Base-by-base conservation (phyloP, 2,797 vertebrate species). In the Ctenopoma kingsleyae region DNA sequence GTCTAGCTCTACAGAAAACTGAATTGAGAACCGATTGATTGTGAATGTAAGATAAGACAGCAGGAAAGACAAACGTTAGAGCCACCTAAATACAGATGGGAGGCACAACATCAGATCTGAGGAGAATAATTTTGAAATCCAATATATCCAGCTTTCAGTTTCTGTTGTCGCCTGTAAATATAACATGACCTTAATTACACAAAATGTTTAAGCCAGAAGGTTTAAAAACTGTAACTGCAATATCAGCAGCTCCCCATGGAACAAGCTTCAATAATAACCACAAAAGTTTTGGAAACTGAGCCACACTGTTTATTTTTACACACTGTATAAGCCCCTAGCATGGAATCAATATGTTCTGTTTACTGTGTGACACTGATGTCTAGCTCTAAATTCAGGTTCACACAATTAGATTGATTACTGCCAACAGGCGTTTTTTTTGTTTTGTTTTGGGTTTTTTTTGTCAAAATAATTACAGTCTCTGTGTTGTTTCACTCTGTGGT, bases 321-420 rank as follows among this genome's bases (percentile, higher is more conserved):
- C 60, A 27, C n/a, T 36, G 47, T 41, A 43, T 17, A 17, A 1
- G 49, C 70, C 66, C 51, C 25, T 35, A 35, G 76, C 59, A 32
- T 64, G 38, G 40, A 71, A 79, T 82, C 76, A 68, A 71, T 82
- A 73, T n/a, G 15, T n/a, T 8, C 17, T 43, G 54, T 65, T 30
- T 54, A 50, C 22, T 50, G 49, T 67, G 71, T 69, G 66, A 81
- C 74, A 74, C 67, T 44, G 22, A 61, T 77, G 55, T 82, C 64
- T 51, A 12, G 40, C 74, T 80, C 70, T 56, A 44, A 25, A 59
- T 49, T 57, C 51, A 41, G 40, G 40, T 71, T 71, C 57, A 22
- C 46, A 52, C 63, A 59, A 36, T 49, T 59, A 41, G 54, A 78
- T 64, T 74, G 68, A 71, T 78, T 56, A 32, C 23, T 47, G 57